Percentiles rank a stretch among this genome's conserved stretches.
phyloP scores from a whole-genome alignment of 2,797 vertebrate genomes.

The Centropyge bicolor region DNA sequence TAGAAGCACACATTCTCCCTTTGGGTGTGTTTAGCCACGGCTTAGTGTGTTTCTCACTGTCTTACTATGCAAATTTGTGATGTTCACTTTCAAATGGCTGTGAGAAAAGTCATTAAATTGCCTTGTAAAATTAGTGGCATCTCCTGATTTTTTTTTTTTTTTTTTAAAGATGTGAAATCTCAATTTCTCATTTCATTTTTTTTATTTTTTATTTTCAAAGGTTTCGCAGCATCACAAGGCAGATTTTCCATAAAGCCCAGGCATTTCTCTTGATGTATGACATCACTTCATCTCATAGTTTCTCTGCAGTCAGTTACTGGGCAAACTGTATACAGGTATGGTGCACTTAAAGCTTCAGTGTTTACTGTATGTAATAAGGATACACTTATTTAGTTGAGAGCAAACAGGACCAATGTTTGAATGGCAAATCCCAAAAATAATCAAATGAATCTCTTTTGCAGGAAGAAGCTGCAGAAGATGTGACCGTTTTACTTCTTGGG shows the following conservation, averaged over 20 bases:
- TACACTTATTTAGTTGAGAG: background rate
- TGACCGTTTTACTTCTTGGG: constrained; percentile 89
- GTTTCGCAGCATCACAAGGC: constrained; percentile 93
- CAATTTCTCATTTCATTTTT: background rate
- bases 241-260: constrained; percentile 92
- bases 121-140: background rate
- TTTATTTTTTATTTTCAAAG: constrained; percentile 76
- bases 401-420: background rate
- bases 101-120: background rate
- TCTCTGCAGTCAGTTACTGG: constrained; percentile 90
- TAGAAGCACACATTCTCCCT: background rate
- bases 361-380: background rate
- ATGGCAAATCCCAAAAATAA: constrained; percentile 1
- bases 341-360: constrained; percentile 3
- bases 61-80: background rate
- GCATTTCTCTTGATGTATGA: constrained; percentile 97
- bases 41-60: background rate
- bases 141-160: no score
- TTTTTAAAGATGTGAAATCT: background rate
- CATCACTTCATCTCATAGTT: constrained; percentile 88
- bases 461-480: constrained; percentile 85
- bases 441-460: constrained; percentile 67
- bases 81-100: background rate
- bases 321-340: constrained; percentile 90
- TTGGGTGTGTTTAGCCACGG: background rate